A percentile compares a stretch with the other conserved stretches of the same genome.
phyloP scores from a whole-genome alignment of 1,140 invertebrate genomes.

The Drosophila insularis region DNA sequence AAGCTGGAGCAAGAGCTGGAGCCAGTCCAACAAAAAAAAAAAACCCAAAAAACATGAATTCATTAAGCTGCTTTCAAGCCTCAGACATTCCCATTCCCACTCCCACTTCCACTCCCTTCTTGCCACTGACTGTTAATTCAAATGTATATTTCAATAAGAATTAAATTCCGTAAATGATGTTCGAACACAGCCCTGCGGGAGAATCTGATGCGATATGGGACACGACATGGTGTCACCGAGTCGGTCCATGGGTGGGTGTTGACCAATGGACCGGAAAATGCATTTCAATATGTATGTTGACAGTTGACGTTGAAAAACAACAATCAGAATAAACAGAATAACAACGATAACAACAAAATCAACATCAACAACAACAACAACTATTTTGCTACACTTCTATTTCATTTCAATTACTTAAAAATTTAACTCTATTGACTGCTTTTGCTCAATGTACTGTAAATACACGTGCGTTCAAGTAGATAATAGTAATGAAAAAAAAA shows the following conservation, averaged over 20 bases:
- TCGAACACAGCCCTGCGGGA: constrained; percentile 33
- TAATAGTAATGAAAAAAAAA: background rate
- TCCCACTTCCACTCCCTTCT: background rate
- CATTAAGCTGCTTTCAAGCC: constrained; percentile 57
- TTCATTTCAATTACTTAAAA: background rate
- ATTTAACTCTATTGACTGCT: background rate
- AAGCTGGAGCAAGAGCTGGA: constrained; percentile 11
- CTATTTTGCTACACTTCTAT: background rate
- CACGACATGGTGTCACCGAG: background rate
- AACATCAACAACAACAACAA: background rate
- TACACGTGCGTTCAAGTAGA: background rate
- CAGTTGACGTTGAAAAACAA: background rate
- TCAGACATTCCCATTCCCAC: background rate
- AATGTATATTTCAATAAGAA: constrained; percentile 69
- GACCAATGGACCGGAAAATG: constrained; percentile 3
- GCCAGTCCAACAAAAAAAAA: constrained; percentile 21
- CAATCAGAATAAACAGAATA: background rate
- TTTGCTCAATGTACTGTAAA: background rate
- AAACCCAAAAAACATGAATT: constrained; percentile 75
- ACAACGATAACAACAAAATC: background rate
- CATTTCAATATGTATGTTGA: constrained; percentile 5
- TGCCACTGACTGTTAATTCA: constrained; percentile 46
- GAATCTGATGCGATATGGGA: constrained; percentile 19
- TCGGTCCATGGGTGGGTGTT: constrained; percentile 21
- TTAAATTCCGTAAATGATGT: constrained; percentile 71